These are phyloP conservation scores for Henricia sp. DNA, from an alignment of 53 echinoderm and acorn worm genomes.

Conservation along the genomic window DNA sequence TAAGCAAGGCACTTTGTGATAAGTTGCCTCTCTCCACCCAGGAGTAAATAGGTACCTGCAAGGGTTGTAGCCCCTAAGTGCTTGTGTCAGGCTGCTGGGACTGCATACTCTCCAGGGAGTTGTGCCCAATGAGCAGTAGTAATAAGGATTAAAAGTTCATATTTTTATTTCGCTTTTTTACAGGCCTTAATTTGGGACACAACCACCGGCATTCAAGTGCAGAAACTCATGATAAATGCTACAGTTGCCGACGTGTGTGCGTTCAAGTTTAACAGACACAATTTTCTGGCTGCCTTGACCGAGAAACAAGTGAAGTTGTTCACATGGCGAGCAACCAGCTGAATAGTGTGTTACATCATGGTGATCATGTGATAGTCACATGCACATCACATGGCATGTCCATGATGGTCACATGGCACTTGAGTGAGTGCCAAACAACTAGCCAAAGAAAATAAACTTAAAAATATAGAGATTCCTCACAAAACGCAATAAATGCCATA, in stretches of 20 bases:
- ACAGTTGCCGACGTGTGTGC: slow-evolving; percentile 86
- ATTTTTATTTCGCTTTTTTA: neutral
- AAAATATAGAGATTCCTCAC: too few relatives aligned
- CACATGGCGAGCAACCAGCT: slow-evolving; percentile 69
- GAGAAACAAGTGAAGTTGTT: slow-evolving; percentile 91
- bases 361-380: neutral
- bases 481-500: too few relatives aligned
- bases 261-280: slow-evolving; percentile 65
- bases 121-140: too few relatives aligned
- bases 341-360: neutral
- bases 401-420: neutral
- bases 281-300: slow-evolving; percentile 81
- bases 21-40: too few relatives aligned
- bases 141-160: neutral
- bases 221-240: slow-evolving; percentile 73
- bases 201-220: slow-evolving; percentile 64
- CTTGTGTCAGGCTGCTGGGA: too few relatives aligned
- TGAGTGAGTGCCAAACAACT: too few relatives aligned
- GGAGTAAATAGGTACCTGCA: too few relatives aligned
- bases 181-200: slow-evolving; percentile 88
- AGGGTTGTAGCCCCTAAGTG: too few relatives aligned
- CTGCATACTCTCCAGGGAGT: too few relatives aligned
- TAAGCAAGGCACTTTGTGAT: too few relatives aligned
- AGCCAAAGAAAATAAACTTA: too few relatives aligned
- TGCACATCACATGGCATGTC: neutral